A percentile compares a stretch with the other conserved stretches of the same genome.
These are phyloP conservation scores for Leptodactylus fallax DNA, from an alignment of 2,797 vertebrate genomes.

Conservation along the genomic window DNA sequence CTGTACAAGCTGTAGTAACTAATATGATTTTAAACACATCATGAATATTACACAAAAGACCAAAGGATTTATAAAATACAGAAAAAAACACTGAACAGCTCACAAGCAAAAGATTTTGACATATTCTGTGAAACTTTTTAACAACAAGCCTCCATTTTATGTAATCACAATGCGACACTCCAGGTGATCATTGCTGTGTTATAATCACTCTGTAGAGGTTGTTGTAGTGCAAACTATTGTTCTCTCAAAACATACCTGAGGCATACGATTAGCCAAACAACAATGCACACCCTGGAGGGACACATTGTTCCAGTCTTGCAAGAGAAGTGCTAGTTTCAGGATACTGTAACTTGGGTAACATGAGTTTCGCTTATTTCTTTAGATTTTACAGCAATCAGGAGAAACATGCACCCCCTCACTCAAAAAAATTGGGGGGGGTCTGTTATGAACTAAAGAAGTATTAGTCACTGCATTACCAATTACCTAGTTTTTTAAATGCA, in stretches of 20 bases:
- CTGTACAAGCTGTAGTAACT: not conserved
- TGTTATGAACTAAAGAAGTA: not conserved
- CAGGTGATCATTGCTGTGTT: constrained; percentile 55
- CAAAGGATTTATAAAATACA: not conserved
- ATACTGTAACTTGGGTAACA: constrained; percentile 65
- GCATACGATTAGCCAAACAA: constrained; percentile 53
- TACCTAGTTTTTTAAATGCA: not conserved
- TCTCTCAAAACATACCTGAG: constrained; percentile 55
- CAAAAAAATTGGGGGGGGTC: not conserved
- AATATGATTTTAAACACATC: not conserved
- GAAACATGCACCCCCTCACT: constrained; percentile 57
- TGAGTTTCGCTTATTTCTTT: constrained; percentile 68
- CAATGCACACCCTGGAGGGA: constrained; percentile 54
- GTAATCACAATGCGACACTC: constrained; percentile 58
- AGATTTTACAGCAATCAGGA: constrained; percentile 69
- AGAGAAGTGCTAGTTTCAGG: constrained; percentile 64
- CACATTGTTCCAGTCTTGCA: constrained; percentile 60
- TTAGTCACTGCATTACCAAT: not conserved
- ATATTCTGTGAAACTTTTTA: constrained; percentile 58
- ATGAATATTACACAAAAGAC: constrained; percentile 1
- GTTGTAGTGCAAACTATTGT: constrained; percentile 55
- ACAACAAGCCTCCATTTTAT: constrained; percentile 58
- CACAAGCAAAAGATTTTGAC: constrained; percentile 55
- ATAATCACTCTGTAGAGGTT: constrained; percentile 59
- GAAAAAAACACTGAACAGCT: constrained; percentile 1